Percentiles rank a stretch among this genome's conserved stretches.
phyloP scores from a whole-genome alignment of 2,888 invertebrate genomes.

The Drosophila helvetica region DNA sequence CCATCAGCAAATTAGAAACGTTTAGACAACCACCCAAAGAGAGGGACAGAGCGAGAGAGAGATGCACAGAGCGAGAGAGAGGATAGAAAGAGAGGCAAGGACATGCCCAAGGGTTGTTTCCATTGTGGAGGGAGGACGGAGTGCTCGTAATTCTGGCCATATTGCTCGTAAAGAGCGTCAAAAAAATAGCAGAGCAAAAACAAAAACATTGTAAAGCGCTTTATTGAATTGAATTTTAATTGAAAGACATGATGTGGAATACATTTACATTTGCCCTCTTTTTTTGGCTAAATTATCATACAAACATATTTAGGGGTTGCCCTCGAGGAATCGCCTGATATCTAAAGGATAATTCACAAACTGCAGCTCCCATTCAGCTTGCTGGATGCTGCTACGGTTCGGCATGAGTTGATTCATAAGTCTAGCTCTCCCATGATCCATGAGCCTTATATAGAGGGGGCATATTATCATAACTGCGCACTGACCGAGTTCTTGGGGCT shows the following conservation, averaged over 20 bases:
- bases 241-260: conserved; percentile 68
- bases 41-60: conserved; percentile 1
- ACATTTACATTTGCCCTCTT: conserved; percentile 57
- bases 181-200: conserved; percentile 12
- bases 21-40: conserved; percentile 52
- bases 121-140: not conserved
- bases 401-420: conserved; percentile 28
- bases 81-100: conserved; percentile 2
- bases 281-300: too few species aligned
- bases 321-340: too few species aligned
- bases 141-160: conserved; percentile 32
- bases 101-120: conserved; percentile 28
- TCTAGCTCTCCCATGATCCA: conserved; percentile 3
- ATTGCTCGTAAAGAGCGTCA: conserved; percentile 50
- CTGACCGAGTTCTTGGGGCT: conserved; percentile 39
- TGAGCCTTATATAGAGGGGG: conserved; percentile 26
- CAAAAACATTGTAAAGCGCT: conserved; percentile 50
- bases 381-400: too few species aligned
- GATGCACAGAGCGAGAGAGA: too few species aligned
- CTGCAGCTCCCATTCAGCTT: too few species aligned
- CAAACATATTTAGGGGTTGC: not conserved
- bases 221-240: conserved; percentile 79
- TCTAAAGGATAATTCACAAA: too few species aligned
- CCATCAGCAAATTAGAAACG: conserved; percentile 81
- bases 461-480: conserved; percentile 43